Evolutionary conservation across 2,888 invertebrate species (phyloP).

Genomic region (Eurytoma californica): DNA sequence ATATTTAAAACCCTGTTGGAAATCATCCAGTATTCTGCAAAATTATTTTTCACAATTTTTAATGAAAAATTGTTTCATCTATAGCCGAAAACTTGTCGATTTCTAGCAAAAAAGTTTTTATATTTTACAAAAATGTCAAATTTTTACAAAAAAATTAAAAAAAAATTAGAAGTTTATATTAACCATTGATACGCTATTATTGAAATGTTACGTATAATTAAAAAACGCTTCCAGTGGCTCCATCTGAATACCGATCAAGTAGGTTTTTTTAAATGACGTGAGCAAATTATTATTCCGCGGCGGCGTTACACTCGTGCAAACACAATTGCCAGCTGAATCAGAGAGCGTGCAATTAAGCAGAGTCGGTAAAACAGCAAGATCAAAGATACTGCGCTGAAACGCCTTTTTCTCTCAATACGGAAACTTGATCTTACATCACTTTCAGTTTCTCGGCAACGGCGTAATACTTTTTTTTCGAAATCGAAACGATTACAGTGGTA

Average conservation of each 20-base stretch:
- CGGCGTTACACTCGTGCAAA: conserved; percentile 21
- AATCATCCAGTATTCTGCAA: too few species aligned
- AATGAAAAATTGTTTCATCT: too few species aligned
- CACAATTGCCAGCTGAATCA: conserved; percentile 13
- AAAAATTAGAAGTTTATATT: too few species aligned
- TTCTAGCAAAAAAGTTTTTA: too few species aligned
- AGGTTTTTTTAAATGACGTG: conserved; percentile 15
- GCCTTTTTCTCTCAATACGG: conserved; percentile 42
- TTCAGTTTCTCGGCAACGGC: conserved; percentile 4
- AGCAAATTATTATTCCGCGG: conserved; percentile 31
- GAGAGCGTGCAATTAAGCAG: conserved; percentile 42
- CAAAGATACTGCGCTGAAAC: conserved; percentile 36
- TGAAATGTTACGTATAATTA: too few species aligned
- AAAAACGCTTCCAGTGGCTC: conserved; percentile 38
- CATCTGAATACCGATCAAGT: conserved; percentile 26
- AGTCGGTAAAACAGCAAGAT: conserved; percentile 52
- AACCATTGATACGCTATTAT: too few species aligned
- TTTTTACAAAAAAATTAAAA: too few species aligned
- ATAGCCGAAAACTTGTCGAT: too few species aligned
- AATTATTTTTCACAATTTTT: too few species aligned
- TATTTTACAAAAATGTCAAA: too few species aligned
- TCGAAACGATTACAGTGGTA: conserved; percentile 15
- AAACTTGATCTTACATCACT: conserved; percentile 49
- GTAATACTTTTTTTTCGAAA: conserved; percentile 36
- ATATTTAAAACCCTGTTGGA: too few species aligned